These are phyloP conservation scores for Steinernema carpocapsae DNA, from an alignment of 2,888 invertebrate genomes.

Conservation along the genomic window DNA sequence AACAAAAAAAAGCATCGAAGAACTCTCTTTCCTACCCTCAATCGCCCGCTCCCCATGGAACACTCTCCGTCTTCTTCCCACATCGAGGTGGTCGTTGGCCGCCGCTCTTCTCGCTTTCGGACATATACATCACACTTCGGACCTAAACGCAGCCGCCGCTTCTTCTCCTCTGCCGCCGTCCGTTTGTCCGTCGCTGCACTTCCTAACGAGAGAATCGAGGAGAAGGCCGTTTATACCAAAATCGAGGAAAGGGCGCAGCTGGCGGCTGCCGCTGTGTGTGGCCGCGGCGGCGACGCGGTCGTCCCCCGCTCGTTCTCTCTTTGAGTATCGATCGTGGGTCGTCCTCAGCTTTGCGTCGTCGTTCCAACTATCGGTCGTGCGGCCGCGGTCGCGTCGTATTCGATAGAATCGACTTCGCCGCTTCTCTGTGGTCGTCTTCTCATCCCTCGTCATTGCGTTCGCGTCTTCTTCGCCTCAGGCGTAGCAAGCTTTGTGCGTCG, in stretches of 20 bases:
- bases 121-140: constrained; percentile 12
- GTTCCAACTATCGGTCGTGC: neutral
- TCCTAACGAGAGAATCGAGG: too few relatives aligned
- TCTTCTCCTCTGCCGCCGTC: too few relatives aligned
- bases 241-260: neutral
- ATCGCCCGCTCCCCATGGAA: neutral
- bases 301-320: neutral
- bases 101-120: neutral
- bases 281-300: neutral
- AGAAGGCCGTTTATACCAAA: too few relatives aligned
- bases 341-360: too few relatives aligned
- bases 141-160: neutral
- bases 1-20: neutral
- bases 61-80: neutral
- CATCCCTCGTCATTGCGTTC: neutral
- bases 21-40: neutral
- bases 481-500: too few relatives aligned
- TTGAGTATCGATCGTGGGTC: neutral
- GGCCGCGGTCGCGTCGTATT: neutral
- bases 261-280: constrained; percentile 26
- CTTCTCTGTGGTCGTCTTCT: neutral
- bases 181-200: too few relatives aligned
- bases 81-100: neutral
- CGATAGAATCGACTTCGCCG: constrained; percentile 9
- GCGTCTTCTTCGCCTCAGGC: neutral